Base-by-base conservation (phyloP, 2,113 vertebrate genomes). In the Anhinga rufa region DNA sequence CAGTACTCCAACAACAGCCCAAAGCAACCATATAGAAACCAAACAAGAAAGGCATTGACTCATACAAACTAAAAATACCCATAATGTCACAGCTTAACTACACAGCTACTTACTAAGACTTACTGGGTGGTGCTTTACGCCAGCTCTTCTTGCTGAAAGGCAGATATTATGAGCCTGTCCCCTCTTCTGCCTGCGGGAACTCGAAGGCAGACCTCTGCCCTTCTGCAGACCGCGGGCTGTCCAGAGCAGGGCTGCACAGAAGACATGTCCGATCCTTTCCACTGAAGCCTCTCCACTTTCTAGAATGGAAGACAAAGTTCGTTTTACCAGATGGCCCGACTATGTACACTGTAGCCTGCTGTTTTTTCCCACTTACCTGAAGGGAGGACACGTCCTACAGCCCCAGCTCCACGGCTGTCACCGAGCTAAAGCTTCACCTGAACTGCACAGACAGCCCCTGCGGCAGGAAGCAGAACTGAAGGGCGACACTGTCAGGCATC, bases 341-440 rank as follows among this genome's bases (percentile, higher is more conserved):
- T 46, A 7, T 1, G 20, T 38, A 68, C 19, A 3, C 19, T 54
- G 29, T 46, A 86, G 68, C 19, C 44, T 51, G 18, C 38, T 72
- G 32, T 5, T 79, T 80, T 49, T 10, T 9, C 34, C 34, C 29
- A 14, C 34, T 81, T 51, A 88, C 82, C 81, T 76, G 44, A 58
- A 91, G 48, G 78, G 24, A 64, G 17, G 44, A 69, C 14, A 5
- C 4, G 21, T 48, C 75, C 76, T 77, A 19, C 40, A 36, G 31
- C 36, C 80, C 32, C 60, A 62, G 51, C 69, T 75, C 64, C 20
- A 17, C 1, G 4, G 48, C 61, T 78, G 34, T 76, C 77, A 51
- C 29, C 0, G 0, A 75, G 34, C 49, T 21, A 44, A 24, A 14
- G 40, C 44, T 83, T 51, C 82, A 58, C 0, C 0, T 31, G 54